These are phyloP conservation scores for Folsomia manolachei DNA, from an alignment of 2,888 invertebrate species.

Conservation along the genomic window DNA sequence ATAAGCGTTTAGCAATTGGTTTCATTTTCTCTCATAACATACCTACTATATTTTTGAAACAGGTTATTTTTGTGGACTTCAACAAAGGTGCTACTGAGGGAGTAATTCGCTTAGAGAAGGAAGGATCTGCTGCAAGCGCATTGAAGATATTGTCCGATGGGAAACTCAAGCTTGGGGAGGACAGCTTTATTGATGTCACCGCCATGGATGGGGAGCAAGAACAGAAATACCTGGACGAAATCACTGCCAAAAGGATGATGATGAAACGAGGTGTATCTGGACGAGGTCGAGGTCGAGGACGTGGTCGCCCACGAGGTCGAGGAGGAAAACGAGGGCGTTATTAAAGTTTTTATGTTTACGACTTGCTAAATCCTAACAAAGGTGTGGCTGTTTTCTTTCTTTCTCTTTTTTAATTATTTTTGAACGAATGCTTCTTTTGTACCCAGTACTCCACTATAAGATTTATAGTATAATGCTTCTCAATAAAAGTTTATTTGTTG, in stretches of 20 bases:
- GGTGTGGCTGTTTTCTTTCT: too few relatives aligned
- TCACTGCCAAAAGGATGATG: conserved; percentile 23
- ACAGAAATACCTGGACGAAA: conserved; percentile 36
- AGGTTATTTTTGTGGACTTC: conserved; percentile 71
- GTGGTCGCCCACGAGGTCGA: conserved; percentile 32
- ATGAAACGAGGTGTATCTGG: conserved; percentile 22
- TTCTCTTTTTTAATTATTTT: too few relatives aligned
- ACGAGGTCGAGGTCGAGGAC: conserved; percentile 22
- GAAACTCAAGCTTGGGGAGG: conserved; percentile 35
- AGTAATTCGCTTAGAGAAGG: conserved; percentile 68
- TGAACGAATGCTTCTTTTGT: too few relatives aligned
- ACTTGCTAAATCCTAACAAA: too few relatives aligned
- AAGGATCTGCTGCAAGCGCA: conserved; percentile 64
- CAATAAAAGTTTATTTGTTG: too few relatives aligned
- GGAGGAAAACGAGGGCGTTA: conserved; percentile 29
- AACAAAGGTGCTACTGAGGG: conserved; percentile 71
- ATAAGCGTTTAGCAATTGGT: conserved; percentile 23
- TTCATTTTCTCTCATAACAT: neutral
- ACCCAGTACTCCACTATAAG: too few relatives aligned
- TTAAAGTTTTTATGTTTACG: conserved; percentile 13
- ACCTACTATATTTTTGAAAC: conserved; percentile 15
- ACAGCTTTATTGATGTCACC: conserved; percentile 15
- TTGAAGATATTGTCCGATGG: conserved; percentile 39
- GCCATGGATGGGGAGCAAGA: conserved; percentile 32
- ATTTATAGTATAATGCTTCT: too few relatives aligned